Conservation (phyloP, 1,140 invertebrate species). For the Cardiocondyla obscurior region DNA sequence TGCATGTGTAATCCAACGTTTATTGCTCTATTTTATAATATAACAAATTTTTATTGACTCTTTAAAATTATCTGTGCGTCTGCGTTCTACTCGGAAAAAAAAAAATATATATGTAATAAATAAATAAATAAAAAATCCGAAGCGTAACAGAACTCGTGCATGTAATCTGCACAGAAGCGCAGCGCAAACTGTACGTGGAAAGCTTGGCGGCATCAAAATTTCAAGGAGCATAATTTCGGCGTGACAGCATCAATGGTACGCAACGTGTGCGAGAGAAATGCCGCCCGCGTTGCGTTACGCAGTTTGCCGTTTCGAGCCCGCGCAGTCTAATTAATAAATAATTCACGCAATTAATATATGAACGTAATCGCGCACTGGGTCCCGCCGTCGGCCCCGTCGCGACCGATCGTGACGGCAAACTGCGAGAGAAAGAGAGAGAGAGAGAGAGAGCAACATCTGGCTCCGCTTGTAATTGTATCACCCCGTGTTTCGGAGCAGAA, state of each 20-base stretch:
- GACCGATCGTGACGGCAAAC: conserved; percentile 1
- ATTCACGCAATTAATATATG: conserved; percentile 8
- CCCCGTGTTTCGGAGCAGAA: conserved; percentile 2
- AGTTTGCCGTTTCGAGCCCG: background rate
- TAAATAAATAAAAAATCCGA: too few relatives aligned
- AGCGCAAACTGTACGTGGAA: background rate
- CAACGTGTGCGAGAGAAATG: background rate
- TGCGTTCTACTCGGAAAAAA: background rate
- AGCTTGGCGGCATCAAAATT: conserved; percentile 16
- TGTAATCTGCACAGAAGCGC: background rate
- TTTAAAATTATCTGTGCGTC: background rate
- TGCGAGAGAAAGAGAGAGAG: background rate
- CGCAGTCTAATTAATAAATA: conserved; percentile 40
- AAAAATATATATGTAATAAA: too few relatives aligned
- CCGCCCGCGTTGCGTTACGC: background rate
- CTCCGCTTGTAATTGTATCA: conserved; percentile 4
- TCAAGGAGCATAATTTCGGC: background rate
- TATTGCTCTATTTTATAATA: background rate
- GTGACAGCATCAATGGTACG: background rate
- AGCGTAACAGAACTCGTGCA: background rate
- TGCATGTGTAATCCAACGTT: background rate
- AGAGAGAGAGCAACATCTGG: background rate
- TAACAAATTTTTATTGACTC: background rate
- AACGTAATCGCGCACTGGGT: conserved; percentile 5
- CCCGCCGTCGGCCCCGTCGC: background rate